Evolutionary conservation across 2,888 invertebrate species (phyloP).

Genomic region (Germaria angustata): DNA sequence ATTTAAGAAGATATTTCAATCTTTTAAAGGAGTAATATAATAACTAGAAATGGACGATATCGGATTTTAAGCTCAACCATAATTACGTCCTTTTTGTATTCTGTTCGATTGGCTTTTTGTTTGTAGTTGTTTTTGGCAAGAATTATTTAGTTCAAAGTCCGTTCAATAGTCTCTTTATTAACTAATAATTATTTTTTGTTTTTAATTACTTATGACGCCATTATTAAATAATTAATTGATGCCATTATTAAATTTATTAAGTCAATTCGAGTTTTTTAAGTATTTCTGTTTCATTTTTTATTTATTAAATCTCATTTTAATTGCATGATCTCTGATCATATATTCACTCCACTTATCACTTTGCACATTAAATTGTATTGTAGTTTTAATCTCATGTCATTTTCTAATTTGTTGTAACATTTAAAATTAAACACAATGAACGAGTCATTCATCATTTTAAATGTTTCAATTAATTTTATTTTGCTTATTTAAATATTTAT

Average conservation of each 20-base stretch:
- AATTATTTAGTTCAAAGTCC: not conserved
- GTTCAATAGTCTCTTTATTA: not conserved
- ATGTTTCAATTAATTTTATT: constrained; percentile 32
- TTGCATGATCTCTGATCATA: constrained; percentile 27
- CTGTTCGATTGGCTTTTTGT: no score
- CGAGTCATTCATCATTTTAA: constrained; percentile 36
- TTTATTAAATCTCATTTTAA: constrained; percentile 8
- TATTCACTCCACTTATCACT: not conserved
- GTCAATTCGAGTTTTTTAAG: not conserved
- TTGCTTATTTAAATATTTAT: constrained; percentile 38
- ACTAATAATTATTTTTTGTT: not conserved
- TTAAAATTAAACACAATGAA: not conserved
- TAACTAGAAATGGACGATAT: no score
- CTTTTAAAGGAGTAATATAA: no score
- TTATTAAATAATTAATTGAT: no score
- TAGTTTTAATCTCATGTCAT: constrained; percentile 5
- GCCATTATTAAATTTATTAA: not conserved
- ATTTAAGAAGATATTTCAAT: no score
- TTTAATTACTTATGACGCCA: no score
- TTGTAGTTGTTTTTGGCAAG: no score
- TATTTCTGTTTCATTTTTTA: not conserved
- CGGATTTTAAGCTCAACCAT: no score
- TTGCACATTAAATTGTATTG: not conserved
- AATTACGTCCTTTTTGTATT: no score
- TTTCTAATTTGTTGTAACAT: constrained; percentile 10